Base-by-base conservation (phyloP, 2,113 vertebrate genomes). In the Colossoma macropomum region DNA sequence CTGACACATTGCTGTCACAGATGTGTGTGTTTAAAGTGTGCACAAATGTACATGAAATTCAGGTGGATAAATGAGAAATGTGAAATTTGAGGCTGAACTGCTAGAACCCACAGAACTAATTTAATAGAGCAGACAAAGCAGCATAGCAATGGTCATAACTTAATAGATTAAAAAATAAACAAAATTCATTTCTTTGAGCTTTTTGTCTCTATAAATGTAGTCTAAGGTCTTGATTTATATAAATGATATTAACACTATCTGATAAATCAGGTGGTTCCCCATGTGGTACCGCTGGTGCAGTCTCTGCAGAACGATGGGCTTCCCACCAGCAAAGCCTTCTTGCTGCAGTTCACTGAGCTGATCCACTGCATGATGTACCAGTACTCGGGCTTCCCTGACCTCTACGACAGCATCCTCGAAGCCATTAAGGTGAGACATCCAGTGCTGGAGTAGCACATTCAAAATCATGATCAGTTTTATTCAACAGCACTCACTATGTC, bases 361-460 rank as follows among this genome's bases (percentile, higher is more conserved):
- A 91, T 97, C 74, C 98, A 99, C 89, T 99, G 98, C 91, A 99
- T 99, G 98, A 99, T 99, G 95, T 99, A 98, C 89, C 98, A 99
- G 91, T 99, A 97, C 87, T 99, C 98, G 45, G 98, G 98, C 82
- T 99, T 99, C 89, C 98, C 98, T 80, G 98, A 99, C 88, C 97
- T 99, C 86, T 99, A 99, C 13, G 97, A 99, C 86, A 95, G 95
- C 89, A 96, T 99, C 91, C 82, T 99, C 76, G 98, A 99, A 87
- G 95, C 95, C 85, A 87, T 99, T 87, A 99, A 98, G 96, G 98
- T 99, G 96, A 90, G 86, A 23, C 2, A 63, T 19, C 10, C 77
- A 15, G 23, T 34, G 23, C 50, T 41, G 21, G 23, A 0, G 32
- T 21, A n/a, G 38, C 23, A 34, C 1, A 10, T 13, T 21, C 2